Base-by-base conservation (phyloP, 2,797 vertebrate genomes). In the Rallus crepitans region DNA sequence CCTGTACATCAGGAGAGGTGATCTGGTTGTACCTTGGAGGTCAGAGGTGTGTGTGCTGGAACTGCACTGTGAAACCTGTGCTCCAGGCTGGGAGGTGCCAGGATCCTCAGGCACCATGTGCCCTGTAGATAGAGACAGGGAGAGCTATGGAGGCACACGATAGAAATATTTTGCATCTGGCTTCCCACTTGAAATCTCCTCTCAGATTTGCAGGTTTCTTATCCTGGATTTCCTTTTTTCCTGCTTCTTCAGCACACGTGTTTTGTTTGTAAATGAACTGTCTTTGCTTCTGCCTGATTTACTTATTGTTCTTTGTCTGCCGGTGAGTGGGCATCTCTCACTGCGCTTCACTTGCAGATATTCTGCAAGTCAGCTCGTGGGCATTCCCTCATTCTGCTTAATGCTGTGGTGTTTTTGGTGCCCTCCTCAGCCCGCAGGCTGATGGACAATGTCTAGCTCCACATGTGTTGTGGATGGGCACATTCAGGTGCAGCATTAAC, bases 261-360 rank as follows among this genome's bases (percentile, higher is more conserved):
- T 27, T 90, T 76, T 71, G 50, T 66, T 52, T 50, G 70, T 50
- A 57, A 50, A n/a, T 42, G 15, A 48, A 11, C 69, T 57, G 57
- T 40, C 73, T 76, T 48, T 39, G 42, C 63, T 76, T 37, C 25
- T 11, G 3, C 31, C 0, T 53, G 76, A 84, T 93, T 84, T 93
- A 93, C 91, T 81, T 90, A 76, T 77, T 89, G 59, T 84, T 85
- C 87, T 93, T 85, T 87, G 80, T 56, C 92, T 92, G 84, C 39
- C 35, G 35, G n/a, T 19, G 48, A 85, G 64, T 2, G 20, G 85
- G 69, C 57, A 86, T 35, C 72, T 91, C 95, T 89, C 48, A 4
- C 72, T 45, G 64, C 66, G 71, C 83, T 82, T 37, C 27, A 60
- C 52, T 6, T 71, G 84, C 75, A 68, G 0, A 64, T 89, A 31